Evolutionary conservation across 2,888 invertebrate genomes (phyloP).

Genomic region (Leucoma salicis): DNA sequence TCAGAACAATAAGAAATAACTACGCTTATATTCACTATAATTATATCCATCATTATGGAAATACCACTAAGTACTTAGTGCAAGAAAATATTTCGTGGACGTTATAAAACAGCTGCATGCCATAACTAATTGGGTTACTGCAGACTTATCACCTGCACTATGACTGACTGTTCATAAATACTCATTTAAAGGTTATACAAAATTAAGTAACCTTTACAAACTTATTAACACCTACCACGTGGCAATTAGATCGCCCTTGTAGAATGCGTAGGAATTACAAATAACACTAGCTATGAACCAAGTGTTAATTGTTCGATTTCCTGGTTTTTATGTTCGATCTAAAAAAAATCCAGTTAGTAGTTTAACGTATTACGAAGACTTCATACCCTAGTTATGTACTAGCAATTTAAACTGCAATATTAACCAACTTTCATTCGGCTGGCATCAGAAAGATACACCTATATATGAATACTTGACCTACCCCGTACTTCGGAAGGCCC

Average conservation of each 20-base stretch:
- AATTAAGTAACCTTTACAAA: conserved; percentile 12
- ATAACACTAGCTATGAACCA: conserved; percentile 15
- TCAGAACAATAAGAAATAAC: too few species aligned
- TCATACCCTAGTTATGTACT: too few species aligned
- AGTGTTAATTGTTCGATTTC: conserved; percentile 26
- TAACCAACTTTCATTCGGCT: too few species aligned
- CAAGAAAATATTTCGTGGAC: conserved; percentile 33
- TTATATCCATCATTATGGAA: too few species aligned
- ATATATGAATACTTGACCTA: too few species aligned
- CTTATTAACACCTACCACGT: conserved; percentile 30
- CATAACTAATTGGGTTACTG: conserved; percentile 24
- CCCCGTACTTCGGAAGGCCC: too few species aligned
- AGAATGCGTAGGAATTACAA: conserved; percentile 18
- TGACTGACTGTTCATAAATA: conserved; percentile 18
- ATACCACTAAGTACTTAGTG: too few species aligned
- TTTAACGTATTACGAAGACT: too few species aligned
- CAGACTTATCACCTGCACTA: conserved; percentile 39
- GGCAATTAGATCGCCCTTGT: conserved; percentile 42
- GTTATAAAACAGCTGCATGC: conserved; percentile 54
- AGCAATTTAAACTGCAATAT: too few species aligned
- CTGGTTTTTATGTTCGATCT: conserved; percentile 15
- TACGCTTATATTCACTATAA: too few species aligned
- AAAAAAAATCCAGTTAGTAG: too few species aligned
- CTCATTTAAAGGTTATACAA: conserved; percentile 35
- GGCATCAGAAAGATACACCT: too few species aligned